phyloP scores from a whole-genome alignment of 2,797 vertebrate genomes.

The Meriones psammophilus region DNA sequence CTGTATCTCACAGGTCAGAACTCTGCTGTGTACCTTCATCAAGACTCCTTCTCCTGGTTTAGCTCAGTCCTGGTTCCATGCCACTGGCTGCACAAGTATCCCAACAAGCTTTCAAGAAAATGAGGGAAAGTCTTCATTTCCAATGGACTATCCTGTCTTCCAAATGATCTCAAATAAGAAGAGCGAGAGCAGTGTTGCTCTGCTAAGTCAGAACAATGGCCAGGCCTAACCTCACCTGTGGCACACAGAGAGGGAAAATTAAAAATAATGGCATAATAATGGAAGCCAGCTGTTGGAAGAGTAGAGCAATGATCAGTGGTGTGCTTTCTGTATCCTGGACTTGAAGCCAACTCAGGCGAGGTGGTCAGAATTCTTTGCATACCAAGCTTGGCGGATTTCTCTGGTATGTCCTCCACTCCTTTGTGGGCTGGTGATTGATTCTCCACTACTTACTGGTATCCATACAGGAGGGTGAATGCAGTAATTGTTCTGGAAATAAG shows the following conservation, averaged over 20 bases:
- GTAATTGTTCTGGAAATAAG: neutral
- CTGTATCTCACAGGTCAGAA: neutral
- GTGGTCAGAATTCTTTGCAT: neutral
- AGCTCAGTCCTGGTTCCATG: neutral
- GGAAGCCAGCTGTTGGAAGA: neutral
- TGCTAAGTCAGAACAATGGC: neutral
- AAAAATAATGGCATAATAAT: neutral
- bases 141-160: neutral
- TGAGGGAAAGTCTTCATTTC: neutral
- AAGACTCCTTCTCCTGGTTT: neutral
- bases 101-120: neutral
- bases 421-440: neutral
- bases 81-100: neutral
- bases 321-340: neutral
- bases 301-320: neutral
- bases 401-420: neutral
- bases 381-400: slow-evolving; percentile 1
- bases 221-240: neutral
- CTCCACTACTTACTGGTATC: neutral
- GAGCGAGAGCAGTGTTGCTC: neutral
- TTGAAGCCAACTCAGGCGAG: neutral
- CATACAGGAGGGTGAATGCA: neutral
- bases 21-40: neutral
- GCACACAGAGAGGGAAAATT: neutral
- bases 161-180: neutral